These are phyloP conservation scores for Trissolcus basalis DNA, from an alignment of 1,140 invertebrate species.

Conservation along the genomic window DNA sequence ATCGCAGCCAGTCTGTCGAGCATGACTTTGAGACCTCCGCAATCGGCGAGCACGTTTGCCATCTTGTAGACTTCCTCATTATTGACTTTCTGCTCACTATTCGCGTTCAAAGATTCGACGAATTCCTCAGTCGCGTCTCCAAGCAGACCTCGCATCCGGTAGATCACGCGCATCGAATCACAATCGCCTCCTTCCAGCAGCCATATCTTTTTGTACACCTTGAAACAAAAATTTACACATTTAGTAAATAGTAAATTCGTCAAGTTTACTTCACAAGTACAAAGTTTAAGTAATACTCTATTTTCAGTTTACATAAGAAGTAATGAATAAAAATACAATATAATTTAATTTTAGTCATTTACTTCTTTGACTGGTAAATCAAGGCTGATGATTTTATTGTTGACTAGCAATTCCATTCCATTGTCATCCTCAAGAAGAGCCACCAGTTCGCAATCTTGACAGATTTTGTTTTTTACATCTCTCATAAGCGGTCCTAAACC, in stretches of 20 bases:
- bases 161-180: constrained; percentile 98
- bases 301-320: no score
- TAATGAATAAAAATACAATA: no score
- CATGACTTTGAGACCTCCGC: constrained; percentile 89
- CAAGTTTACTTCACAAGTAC: no score
- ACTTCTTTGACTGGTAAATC: constrained; percentile 97
- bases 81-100: constrained; percentile 92
- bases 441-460: constrained; percentile 97
- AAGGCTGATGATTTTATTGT: constrained; percentile 98
- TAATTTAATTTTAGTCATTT: constrained; percentile 10
- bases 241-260: no score
- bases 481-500: constrained; percentile 97
- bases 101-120: constrained; percentile 94
- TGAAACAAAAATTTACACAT: no score
- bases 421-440: constrained; percentile 98
- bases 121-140: constrained; percentile 99
- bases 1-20: constrained; percentile 77
- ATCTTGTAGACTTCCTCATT: constrained; percentile 95
- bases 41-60: constrained; percentile 84
- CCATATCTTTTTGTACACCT: constrained; percentile 89
- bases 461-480: constrained; percentile 99
- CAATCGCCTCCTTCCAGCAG: constrained; percentile 88
- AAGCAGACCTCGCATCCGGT: constrained; percentile 96
- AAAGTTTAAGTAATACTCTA: no score
- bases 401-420: constrained; percentile 98